Percentiles rank a stretch among this genome's conserved stretches.
Evolutionary conservation across 2,888 invertebrate species (phyloP).

Genomic region (Cancer borealis): DNA sequence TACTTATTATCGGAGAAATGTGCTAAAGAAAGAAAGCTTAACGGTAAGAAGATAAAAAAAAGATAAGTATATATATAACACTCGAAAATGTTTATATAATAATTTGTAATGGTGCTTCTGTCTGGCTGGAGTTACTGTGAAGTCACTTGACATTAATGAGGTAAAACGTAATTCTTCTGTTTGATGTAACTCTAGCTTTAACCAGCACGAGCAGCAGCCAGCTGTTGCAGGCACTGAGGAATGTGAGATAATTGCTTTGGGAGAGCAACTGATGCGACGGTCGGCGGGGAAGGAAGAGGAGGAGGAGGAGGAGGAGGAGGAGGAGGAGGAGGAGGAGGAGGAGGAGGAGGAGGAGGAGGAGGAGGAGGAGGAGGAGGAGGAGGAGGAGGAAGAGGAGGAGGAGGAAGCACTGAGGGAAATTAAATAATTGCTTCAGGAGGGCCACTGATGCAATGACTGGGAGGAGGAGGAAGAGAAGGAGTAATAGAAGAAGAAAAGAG

Average conservation of each 20-base stretch:
- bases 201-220: conserved; percentile 20
- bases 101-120: background rate
- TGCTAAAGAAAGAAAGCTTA: background rate
- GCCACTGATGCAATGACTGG: too few species aligned
- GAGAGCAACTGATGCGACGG: conserved; percentile 4
- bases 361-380: background rate
- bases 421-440: background rate
- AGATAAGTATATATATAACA: background rate
- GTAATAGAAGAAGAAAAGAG: background rate
- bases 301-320: too few species aligned
- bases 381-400: background rate
- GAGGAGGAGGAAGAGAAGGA: background rate
- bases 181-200: background rate
- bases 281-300: background rate
- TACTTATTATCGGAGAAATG: background rate
- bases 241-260: conserved; percentile 20
- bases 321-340: background rate
- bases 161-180: conserved; percentile 6
- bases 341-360: background rate
- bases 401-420: background rate
- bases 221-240: conserved; percentile 20
- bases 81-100: background rate
- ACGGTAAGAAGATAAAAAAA: background rate
- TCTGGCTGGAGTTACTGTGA: background rate
- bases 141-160: conserved; percentile 11